Evolutionary conservation across 2,113 vertebrate species (phyloP), one percentile per base, ranked within the genome.

Genomic region (Chaenogobius annularis): DNA sequence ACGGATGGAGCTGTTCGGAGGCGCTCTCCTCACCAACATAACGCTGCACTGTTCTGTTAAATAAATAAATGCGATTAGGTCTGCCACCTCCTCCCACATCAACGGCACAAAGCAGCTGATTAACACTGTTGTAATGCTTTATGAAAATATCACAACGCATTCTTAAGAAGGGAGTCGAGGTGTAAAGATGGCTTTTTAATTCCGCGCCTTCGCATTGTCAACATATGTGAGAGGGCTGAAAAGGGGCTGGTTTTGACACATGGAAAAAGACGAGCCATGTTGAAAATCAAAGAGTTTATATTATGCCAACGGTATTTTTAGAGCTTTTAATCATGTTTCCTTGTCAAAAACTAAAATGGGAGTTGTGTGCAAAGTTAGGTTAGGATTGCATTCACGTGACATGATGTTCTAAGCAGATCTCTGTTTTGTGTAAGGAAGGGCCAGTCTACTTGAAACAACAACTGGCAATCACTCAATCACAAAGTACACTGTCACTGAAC

Each of bases 111-210:
- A 91, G 88, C 72, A 61, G 79, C 87, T 93, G 91, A 93, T 92
- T 91, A 92, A 91, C 89, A 91, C 88, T 72, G 85, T 86, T 40
- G 81, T 88, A 78, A 80, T 83, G 72, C 78, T 87, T 92, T 89
- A 85, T 89, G 91, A 91, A 79, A 83, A 83, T 87, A 56, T 78
- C 90, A 91, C 93, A 88, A 85, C 79, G 63, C 80, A 70, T 85
- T 83, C 89, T 72, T 78, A 87, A 84, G 85, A 89, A 78, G 86
- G 71, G 81, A 92, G 82, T 91, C 82, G 81, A 85, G 87, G 91
- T 92, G 93, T 89, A 87, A 92, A 92, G 84, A 91, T 82, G 84
- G 81, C 76, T 90, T 87, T 90, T 90, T 90, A 89, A 91, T 89
- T 85, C 78, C 43, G 68, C 52, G 72, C 80, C 26, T 88, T 84